Evolutionary conservation across 2,888 invertebrate genomes (phyloP), one percentile per base, ranked within the genome.

Genomic region (Lordiphosa andalusiaca): DNA sequence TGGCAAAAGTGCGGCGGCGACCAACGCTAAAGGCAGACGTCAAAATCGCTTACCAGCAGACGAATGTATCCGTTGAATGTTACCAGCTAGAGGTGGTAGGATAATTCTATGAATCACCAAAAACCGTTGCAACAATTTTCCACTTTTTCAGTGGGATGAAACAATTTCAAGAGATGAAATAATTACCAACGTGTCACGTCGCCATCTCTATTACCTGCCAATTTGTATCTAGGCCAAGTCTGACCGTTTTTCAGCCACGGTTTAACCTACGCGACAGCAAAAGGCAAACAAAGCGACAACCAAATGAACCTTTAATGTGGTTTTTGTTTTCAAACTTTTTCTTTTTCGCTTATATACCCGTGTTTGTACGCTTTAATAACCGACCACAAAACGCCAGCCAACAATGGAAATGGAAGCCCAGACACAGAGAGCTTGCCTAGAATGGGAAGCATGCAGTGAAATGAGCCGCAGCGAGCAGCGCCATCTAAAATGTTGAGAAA

Each of bases 241-340:
- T 58, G 59, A 56, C 52, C 54, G 41, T 66, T 74, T 77, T 60
- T 65, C 65, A 74, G 72, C 58, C 67, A 67, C 71, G 39, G 82
- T 73, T 80, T 84, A 80, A 80, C 85, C 80, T 72, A 75, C 60
- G 76, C 72, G 59, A 71, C 57, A 54, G 67, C 54, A 53, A 61
- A 69, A 80, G 66, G 60, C 71, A 74, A 84, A 72, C 84, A 80
- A 78, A 84, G 70, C 70, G 76, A 70, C 83, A 72, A 59, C 67
- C 68, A 84, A 84, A 75, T 84, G 71, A 84, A 85, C 85, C 81
- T 70, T 83, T 71, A 80, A 80, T 80, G 85, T 63, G 83, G 67
- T 72, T 83, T 62, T 69, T 69, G 50, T 66, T 62, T 58, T 69
- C 50, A 53, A 69, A 58, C 53, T 65, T 62, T 66, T 57, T 65